A percentile compares a stretch with the other conserved stretches of the same genome.
These are phyloP conservation scores for Meiosimyza platycephala DNA, from an alignment of 2,888 invertebrate species.

Conservation along the genomic window DNA sequence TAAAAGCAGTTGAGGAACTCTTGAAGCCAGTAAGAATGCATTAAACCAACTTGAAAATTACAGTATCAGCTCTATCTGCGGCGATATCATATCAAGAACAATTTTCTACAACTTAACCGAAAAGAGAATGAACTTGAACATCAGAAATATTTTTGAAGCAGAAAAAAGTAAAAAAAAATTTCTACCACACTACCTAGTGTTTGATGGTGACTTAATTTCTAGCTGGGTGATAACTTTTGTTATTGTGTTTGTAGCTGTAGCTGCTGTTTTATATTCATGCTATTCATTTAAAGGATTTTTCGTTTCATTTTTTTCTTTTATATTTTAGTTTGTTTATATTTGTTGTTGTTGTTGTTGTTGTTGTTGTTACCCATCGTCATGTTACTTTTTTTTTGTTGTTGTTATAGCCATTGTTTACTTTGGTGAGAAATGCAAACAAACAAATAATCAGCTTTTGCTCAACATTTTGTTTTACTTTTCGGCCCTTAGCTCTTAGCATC, in stretches of 20 bases:
- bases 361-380: background rate
- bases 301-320: background rate
- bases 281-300: no score
- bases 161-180: no score
- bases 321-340: background rate
- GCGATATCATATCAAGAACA: no score
- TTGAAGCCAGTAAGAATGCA: no score
- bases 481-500: background rate
- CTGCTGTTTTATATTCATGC: background rate
- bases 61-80: no score
- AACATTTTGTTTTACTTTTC: background rate
- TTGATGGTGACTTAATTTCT: no score
- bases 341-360: background rate
- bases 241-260: background rate
- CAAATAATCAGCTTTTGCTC: slow-evolving; percentile 27
- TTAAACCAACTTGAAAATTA: no score
- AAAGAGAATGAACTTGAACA: no score
- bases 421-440: slow-evolving; percentile 19
- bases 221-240: background rate
- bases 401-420: background rate
- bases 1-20: no score
- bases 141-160: no score
- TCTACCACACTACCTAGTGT: no score
- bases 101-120: no score
- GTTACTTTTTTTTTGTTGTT: background rate